Evolutionary conservation across 1,140 invertebrate species (phyloP).

Genomic region (Drosophila ogumai): DNA sequence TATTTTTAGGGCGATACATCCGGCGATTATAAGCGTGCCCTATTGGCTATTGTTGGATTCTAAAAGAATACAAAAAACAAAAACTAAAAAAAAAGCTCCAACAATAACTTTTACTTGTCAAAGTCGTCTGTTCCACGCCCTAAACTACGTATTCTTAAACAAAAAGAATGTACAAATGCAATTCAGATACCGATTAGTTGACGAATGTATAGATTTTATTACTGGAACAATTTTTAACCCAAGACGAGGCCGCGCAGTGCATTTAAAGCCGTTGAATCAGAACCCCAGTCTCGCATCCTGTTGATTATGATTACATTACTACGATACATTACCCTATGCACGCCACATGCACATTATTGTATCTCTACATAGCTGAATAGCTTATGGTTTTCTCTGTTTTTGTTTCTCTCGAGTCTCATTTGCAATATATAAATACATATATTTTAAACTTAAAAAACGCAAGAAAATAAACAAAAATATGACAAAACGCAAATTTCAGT

Average conservation of each 20-base stretch:
- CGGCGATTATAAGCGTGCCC: conserved; percentile 95
- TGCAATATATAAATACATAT: conserved; percentile 34
- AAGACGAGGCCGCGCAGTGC: conserved; percentile 52
- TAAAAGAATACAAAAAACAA: conserved; percentile 67
- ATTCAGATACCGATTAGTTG: conserved; percentile 55
- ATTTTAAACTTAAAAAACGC: conserved; percentile 38
- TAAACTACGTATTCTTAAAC: conserved; percentile 37
- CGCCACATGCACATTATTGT: conserved; percentile 67
- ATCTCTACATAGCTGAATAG: conserved; percentile 43
- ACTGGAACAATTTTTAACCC: conserved; percentile 52
- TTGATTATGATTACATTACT: conserved; percentile 52
- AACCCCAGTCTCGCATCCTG: conserved; percentile 58
- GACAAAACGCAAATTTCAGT: conserved; percentile 36
- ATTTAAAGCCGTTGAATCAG: conserved; percentile 63
- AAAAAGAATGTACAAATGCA: conserved; percentile 65
- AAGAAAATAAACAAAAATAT: conserved; percentile 61
- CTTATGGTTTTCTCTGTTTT: conserved; percentile 50
- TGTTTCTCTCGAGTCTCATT: conserved; percentile 62
- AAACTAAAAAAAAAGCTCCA: conserved; percentile 42
- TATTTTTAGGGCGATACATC: conserved; percentile 94
- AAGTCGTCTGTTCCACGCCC: conserved; percentile 74
- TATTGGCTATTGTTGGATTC: conserved; percentile 92
- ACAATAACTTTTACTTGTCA: conserved; percentile 47
- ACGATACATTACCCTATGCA: conserved; percentile 54
- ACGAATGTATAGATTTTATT: conserved; percentile 52